These are phyloP conservation scores for Phortica variegata DNA, from an alignment of 1,140 invertebrate genomes.

Conservation along the genomic window DNA sequence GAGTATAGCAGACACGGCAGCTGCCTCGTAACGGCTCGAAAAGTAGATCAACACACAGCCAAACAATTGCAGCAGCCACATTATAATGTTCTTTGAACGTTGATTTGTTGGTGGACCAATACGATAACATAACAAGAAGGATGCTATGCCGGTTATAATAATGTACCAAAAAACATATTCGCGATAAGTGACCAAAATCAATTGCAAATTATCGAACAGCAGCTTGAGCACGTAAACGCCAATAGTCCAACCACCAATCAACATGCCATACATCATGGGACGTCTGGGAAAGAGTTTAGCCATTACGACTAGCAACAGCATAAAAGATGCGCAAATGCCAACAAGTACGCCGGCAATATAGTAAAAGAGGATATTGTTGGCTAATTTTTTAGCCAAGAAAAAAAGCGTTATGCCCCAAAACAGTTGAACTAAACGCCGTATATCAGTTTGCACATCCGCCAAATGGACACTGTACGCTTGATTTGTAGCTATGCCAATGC, in stretches of 20 bases:
- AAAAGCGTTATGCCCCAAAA: slow-evolving; percentile 66
- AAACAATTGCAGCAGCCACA: slow-evolving; percentile 79
- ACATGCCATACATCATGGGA: slow-evolving; percentile 71
- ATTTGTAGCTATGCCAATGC: slow-evolving; percentile 73
- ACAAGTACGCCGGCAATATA: slow-evolving; percentile 78
- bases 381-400: slow-evolving; percentile 66
- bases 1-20: slow-evolving; percentile 62
- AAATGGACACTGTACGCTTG: slow-evolving; percentile 61
- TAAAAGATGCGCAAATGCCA: slow-evolving; percentile 76
- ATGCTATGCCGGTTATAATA: slow-evolving; percentile 69
- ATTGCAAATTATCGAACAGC: slow-evolving; percentile 73
- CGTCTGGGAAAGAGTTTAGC: too few relatives aligned
- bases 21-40: slow-evolving; percentile 73
- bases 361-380: slow-evolving; percentile 79
- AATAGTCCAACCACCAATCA: slow-evolving; percentile 78
- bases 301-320: slow-evolving; percentile 57
- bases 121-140: slow-evolving; percentile 85
- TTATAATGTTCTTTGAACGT: slow-evolving; percentile 79
- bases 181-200: slow-evolving; percentile 69
- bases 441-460: slow-evolving; percentile 64
- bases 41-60: slow-evolving; percentile 71
- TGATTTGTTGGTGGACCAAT: slow-evolving; percentile 80
- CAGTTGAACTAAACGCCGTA: slow-evolving; percentile 66
- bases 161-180: slow-evolving; percentile 78
- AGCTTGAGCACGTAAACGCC: slow-evolving; percentile 78